phyloP scores from a whole-genome alignment of 2,113 vertebrate species.

The Oncorhynchus keta region DNA sequence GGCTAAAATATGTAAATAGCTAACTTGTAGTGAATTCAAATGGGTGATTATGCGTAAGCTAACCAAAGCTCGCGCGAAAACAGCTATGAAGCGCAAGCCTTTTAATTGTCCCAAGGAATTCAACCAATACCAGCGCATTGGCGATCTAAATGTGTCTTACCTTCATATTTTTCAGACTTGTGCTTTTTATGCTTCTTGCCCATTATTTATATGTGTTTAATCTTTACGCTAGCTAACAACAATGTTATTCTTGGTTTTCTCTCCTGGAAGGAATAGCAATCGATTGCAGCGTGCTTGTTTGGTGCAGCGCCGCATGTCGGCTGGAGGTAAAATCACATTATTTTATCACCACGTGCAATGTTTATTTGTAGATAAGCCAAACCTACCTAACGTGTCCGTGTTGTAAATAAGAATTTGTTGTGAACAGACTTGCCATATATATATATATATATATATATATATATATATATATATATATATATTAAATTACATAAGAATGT shows the following conservation, averaged over 20 bases:
- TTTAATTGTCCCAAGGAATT: too few relatives aligned
- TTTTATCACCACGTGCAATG: background rate
- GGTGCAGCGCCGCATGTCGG: slow-evolving; percentile 34
- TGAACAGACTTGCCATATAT: too few relatives aligned
- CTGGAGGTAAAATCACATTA: background rate
- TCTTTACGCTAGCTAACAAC: slow-evolving; percentile 6
- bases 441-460: too few relatives aligned
- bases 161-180: slow-evolving; percentile 90
- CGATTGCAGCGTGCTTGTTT: background rate
- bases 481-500: background rate
- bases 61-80: too few relatives aligned
- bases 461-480: background rate
- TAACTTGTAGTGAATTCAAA: too few relatives aligned
- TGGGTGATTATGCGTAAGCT: too few relatives aligned
- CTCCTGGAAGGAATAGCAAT: slow-evolving; percentile 25
- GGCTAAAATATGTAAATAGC: background rate
- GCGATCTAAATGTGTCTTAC: slow-evolving; percentile 55
- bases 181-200: slow-evolving; percentile 97
- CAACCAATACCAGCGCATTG: too few relatives aligned
- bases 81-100: too few relatives aligned
- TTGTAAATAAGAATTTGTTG: too few relatives aligned
- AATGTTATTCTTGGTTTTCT: background rate
- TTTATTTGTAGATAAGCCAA: background rate
- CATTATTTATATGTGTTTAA: slow-evolving; percentile 74
- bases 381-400: background rate